A percentile compares a stretch with the other conserved stretches of the same genome.
Evolutionary conservation across 2,113 vertebrate species (phyloP).

Genomic region (Mastomys coucha): DNA sequence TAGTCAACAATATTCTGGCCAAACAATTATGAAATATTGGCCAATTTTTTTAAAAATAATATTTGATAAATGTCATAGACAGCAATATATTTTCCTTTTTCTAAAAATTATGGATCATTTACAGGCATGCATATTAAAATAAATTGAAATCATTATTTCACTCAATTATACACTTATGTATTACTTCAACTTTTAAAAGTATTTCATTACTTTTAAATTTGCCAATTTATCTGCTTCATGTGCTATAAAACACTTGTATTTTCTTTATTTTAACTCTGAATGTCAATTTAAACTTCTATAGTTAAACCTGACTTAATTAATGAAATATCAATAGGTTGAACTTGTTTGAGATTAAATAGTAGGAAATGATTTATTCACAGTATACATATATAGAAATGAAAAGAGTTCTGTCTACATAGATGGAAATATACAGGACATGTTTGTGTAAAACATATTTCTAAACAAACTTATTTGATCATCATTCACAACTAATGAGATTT

Average conservation of each 20-base stretch:
- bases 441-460: neutral
- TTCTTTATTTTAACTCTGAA: neutral
- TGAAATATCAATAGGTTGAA: neutral
- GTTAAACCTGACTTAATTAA: neutral
- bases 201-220: neutral
- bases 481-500: neutral
- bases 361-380: neutral
- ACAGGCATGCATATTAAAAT: neutral
- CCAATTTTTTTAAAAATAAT: neutral
- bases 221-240: neutral
- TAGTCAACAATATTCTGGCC: neutral
- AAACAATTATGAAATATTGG: neutral
- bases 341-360: neutral
- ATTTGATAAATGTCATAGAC: neutral
- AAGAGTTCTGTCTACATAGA: neutral
- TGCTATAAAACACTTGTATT: conserved; percentile 1
- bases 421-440: neutral
- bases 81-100: neutral
- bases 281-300: neutral
- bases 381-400: neutral
- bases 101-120: conserved; percentile 6
- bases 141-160: neutral
- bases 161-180: neutral
- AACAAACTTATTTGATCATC: neutral
- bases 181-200: neutral